Base-by-base conservation (phyloP, 2,888 invertebrate genomes). In the Pachliopta kotzebuea region DNA sequence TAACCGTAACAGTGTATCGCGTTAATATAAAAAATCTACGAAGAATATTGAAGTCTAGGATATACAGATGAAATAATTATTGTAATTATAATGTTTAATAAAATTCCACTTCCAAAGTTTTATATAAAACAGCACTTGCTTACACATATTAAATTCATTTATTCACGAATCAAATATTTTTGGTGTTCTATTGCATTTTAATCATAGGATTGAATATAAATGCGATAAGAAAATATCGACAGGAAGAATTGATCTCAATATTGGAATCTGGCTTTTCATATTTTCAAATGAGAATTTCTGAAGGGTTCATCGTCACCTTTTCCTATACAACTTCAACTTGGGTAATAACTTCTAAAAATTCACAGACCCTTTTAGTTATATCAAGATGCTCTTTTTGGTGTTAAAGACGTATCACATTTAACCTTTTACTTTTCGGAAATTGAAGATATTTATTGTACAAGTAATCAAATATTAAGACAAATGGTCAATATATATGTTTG, bases 241-340 rank as follows among this genome's bases (percentile, higher is more conserved):
- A 18, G 20, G 6, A 18, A 29, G 49, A 50, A 23, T 49, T 8
- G 20, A 63, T 59, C 11, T 55, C 31, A 55, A 63, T 63, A 55
- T 63, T 59, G 53, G 58, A 58, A 59, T n/a, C 49, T 54, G 11
- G 63, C 11, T 29, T 58, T 23, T 20, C 23, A 55, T 49, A 55
- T 29, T 49, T 55, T 55, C n/a, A 20, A 55, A 55, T 11, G 20
- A 31, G 6, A 21, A 24, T 49, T 20, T 29, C 23, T 55, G 58
- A 59, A 59, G 63, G 59, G 45, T 55, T 59, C 29, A 55, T 54
- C 63, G 29, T 55, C 54, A 59, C 58, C 49, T 59, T 55, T 63
- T 59, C 45, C 29, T 8, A 31, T 31, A 49, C 49, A 49, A n/a
- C n/a, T n/a, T 59, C 31, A 55, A 21, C 18, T 26, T 18, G 53